phyloP scores from a whole-genome alignment of 2,113 vertebrate species.

The Lampris megalopsis region DNA sequence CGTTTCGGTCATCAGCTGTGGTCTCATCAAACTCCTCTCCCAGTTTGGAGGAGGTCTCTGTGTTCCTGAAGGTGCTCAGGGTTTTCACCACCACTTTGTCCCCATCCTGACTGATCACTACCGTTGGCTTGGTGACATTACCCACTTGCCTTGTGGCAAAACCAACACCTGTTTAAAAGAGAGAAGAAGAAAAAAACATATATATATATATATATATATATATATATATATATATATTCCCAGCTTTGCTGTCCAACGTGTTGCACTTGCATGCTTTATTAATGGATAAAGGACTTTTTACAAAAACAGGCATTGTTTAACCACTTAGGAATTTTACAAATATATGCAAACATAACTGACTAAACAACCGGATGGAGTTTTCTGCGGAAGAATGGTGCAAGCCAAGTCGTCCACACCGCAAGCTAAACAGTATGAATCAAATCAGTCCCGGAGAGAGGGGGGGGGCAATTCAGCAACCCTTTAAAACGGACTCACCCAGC shows the following conservation, averaged over 20 bases:
- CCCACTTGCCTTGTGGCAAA: constrained; percentile 95
- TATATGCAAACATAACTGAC: not conserved
- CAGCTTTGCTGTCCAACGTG: too few relatives aligned
- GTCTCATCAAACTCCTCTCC: constrained; percentile 98
- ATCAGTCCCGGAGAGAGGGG: too few relatives aligned
- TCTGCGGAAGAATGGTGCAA: not conserved
- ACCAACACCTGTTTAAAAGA: constrained; percentile 85
- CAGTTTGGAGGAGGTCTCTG: constrained; percentile 90
- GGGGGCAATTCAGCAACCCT: too few relatives aligned
- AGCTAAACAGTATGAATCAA: not conserved
- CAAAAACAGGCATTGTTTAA: too few relatives aligned
- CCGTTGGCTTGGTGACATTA: constrained; percentile 94
- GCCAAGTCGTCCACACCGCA: not conserved
- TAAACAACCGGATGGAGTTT: not conserved
- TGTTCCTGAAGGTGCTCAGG: constrained; percentile 95
- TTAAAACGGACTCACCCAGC: constrained; percentile 83
- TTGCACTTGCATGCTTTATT: too few relatives aligned
- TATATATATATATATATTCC: not conserved
- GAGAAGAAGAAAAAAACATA: not conserved
- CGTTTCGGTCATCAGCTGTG: constrained; percentile 92
- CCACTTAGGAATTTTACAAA: not conserved
- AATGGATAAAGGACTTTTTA: too few relatives aligned
- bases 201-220: not conserved
- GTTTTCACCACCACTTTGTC: constrained; percentile 92
- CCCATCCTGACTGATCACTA: constrained; percentile 91